phyloP scores from a whole-genome alignment of 2,113 vertebrate genomes.

The Eurypyga helias region DNA sequence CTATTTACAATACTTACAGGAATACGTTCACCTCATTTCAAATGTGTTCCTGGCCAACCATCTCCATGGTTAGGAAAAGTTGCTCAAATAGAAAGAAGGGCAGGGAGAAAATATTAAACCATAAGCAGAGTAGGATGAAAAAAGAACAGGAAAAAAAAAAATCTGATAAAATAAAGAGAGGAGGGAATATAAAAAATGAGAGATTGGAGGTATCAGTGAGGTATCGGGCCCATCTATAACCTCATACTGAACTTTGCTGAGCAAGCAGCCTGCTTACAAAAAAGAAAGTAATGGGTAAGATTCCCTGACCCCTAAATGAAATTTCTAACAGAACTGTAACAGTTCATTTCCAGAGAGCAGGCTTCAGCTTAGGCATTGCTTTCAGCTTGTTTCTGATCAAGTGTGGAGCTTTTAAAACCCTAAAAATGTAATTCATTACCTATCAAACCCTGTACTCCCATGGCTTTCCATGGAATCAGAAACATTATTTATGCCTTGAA shows the following conservation, averaged over 20 bases:
- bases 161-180: background rate
- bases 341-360: background rate
- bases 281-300: background rate
- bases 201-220: background rate
- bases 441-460: background rate
- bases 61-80: background rate
- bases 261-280: background rate
- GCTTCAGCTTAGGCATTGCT: background rate
- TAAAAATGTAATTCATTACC: background rate
- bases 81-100: background rate
- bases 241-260: background rate
- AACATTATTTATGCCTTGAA: background rate
- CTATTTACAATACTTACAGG: background rate
- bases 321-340: background rate
- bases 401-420: background rate
- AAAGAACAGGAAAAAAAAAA: background rate
- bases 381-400: background rate
- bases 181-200: background rate
- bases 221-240: background rate
- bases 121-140: background rate
- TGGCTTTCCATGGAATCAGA: background rate
- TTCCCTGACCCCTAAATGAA: background rate
- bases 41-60: background rate
- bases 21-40: background rate
- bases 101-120: background rate